Evolutionary conservation across 1,140 invertebrate species (phyloP).

Genomic region (Drosophila suzukii): DNA sequence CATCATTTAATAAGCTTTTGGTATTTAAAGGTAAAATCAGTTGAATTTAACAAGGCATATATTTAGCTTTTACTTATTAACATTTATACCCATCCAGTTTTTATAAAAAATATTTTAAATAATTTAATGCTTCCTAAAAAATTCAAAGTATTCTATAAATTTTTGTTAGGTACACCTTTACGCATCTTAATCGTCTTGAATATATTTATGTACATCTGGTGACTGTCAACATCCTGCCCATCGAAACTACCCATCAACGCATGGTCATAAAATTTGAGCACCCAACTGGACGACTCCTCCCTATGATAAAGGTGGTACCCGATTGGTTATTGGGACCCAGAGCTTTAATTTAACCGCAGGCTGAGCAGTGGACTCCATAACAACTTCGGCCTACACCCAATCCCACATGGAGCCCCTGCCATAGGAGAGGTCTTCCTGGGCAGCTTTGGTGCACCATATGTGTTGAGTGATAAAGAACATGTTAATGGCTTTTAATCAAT

Average conservation of each 20-base stretch:
- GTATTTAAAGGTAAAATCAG: neutral
- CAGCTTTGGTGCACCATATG: slow-evolving; percentile 16
- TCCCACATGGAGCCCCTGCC: slow-evolving; percentile 4
- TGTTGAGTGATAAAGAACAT: slow-evolving; percentile 82
- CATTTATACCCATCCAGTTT: no score
- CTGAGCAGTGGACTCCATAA: neutral
- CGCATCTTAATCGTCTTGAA: neutral
- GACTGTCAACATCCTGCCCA: slow-evolving; percentile 56
- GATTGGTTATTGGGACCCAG: slow-evolving; percentile 12
- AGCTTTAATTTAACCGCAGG: slow-evolving; percentile 26
- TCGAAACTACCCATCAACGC: slow-evolving; percentile 52
- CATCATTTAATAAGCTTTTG: neutral
- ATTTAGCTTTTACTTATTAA: neutral
- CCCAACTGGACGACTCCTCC: slow-evolving; percentile 55
- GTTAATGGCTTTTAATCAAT: slow-evolving; percentile 82
- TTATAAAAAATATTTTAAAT: no score
- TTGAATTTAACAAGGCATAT: neutral
- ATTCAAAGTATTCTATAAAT: neutral
- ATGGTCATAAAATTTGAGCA: slow-evolving; percentile 72
- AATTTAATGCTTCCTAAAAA: no score
- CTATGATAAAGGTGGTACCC: slow-evolving; percentile 9
- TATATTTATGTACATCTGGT: neutral
- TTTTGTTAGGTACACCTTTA: neutral
- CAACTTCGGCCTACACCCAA: slow-evolving; percentile 43
- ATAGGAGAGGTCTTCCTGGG: neutral